These are phyloP conservation scores for Pteria penguin DNA, from an alignment of 2,888 invertebrate genomes.

Conservation along the genomic window DNA sequence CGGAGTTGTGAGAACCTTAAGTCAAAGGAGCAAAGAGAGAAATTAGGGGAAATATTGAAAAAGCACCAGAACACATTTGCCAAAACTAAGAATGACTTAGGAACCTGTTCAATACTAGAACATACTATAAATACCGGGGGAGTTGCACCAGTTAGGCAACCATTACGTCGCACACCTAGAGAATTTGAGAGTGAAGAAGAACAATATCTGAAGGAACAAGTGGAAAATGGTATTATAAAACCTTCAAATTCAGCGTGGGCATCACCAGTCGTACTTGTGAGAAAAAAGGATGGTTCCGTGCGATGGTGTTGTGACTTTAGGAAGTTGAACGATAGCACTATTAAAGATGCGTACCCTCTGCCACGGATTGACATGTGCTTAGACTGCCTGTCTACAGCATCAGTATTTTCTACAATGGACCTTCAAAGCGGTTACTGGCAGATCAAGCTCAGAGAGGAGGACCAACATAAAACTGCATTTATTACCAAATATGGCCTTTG, in stretches of 20 bases:
- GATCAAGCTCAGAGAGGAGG: conserved; percentile 20
- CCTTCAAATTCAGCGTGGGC: conserved; percentile 30
- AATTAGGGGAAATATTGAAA: not conserved
- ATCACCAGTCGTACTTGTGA: conserved; percentile 23
- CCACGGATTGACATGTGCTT: conserved; percentile 40
- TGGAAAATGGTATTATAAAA: conserved; percentile 16
- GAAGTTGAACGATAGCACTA: conserved; percentile 26
- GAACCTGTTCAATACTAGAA: not conserved
- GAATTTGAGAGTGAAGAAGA: too few species aligned
- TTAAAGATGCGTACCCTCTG: conserved; percentile 35
- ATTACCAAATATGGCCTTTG: conserved; percentile 35
- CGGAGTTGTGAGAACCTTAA: not conserved
- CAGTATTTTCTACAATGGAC: conserved; percentile 33
- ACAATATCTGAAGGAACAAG: too few species aligned
- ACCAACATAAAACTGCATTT: conserved; percentile 32
- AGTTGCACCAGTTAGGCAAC: conserved; percentile 9
- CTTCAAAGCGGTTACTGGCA: conserved; percentile 44
- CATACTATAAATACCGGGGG: conserved; percentile 26
- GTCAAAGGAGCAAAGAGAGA: not conserved
- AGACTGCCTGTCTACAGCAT: conserved; percentile 18
- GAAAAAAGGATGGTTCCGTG: conserved; percentile 14
- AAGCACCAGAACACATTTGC: not conserved
- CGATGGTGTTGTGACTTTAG: conserved; percentile 31
- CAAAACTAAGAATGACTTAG: conserved; percentile 12
- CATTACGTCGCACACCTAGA: conserved; percentile 22